phyloP scores from a whole-genome alignment of 2,113 vertebrate genomes.

The Eretmochelys imbricata region DNA sequence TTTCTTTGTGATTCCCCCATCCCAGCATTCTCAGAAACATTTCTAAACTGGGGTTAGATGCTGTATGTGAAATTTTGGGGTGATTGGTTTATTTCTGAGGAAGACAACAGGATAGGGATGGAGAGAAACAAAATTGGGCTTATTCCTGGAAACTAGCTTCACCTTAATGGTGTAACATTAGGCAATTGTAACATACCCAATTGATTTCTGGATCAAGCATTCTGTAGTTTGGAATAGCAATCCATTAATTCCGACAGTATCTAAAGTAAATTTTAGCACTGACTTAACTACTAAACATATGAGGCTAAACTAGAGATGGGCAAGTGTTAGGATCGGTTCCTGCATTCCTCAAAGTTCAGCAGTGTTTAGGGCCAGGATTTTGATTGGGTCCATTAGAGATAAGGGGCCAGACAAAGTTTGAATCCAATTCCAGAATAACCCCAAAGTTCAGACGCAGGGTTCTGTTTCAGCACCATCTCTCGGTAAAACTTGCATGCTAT shows the following conservation, averaged over 20 bases:
- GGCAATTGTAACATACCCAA: not conserved
- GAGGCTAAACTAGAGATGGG: not conserved
- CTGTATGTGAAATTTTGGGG: not conserved
- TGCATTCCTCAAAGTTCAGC: not conserved
- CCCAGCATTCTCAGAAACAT: not conserved
- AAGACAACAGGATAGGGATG: not conserved
- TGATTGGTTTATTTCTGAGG: not conserved
- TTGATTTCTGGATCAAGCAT: not conserved
- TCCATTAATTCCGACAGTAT: not conserved
- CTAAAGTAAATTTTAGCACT: not conserved
- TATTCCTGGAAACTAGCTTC: not conserved
- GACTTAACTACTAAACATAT: not conserved
- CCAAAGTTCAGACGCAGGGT: not conserved
- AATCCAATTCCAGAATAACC: not conserved
- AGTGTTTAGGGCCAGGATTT: not conserved
- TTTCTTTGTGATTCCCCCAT: not conserved
- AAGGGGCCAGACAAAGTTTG: fast-evolving
- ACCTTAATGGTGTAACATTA: not conserved
- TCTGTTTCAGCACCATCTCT: not conserved
- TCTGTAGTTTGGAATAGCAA: not conserved
- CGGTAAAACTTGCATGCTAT: not conserved
- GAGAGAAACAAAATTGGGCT: not conserved
- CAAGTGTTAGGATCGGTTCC: not conserved
- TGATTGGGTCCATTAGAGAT: not conserved
- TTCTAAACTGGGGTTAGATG: not conserved